phyloP scores from a whole-genome alignment of 2,888 invertebrate species.

The Tetragonisca angustula region DNA sequence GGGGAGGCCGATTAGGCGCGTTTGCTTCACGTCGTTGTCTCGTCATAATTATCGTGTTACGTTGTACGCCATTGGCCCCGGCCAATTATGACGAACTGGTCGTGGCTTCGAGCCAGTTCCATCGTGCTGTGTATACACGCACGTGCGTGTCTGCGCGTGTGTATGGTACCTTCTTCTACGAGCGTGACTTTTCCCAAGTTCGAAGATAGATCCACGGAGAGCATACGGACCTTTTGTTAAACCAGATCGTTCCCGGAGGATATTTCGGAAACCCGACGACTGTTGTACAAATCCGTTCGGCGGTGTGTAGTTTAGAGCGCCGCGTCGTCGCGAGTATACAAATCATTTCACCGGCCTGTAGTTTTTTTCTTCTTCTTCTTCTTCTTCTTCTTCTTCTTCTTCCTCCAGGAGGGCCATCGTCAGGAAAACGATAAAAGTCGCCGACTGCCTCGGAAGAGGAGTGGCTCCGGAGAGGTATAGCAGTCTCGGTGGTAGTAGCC shows the following conservation, averaged over 20 bases:
- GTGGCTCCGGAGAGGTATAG: constrained; percentile 50
- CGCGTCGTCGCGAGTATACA: constrained; percentile 75
- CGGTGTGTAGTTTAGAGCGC: constrained; percentile 71
- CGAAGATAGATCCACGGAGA: neutral
- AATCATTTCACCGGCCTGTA: constrained; percentile 80
- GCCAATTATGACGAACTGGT: constrained; percentile 70
- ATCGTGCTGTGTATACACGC: no score
- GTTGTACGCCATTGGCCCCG: constrained; percentile 70
- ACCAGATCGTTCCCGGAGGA: neutral
- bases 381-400: constrained; percentile 66
- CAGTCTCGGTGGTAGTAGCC: constrained; percentile 42
- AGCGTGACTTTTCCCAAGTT: neutral
- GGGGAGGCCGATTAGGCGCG: constrained; percentile 76
- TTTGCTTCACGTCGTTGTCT: constrained; percentile 66
- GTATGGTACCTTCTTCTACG: neutral
- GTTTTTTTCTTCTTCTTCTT: constrained; percentile 68
- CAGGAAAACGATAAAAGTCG: constrained; percentile 70
- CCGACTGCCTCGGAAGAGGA: constrained; percentile 60
- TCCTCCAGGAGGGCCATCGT: constrained; percentile 63
- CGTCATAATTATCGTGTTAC: constrained; percentile 79
- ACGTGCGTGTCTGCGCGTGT: no score
- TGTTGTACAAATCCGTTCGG: constrained; percentile 6
- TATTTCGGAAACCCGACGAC: constrained; percentile 60
- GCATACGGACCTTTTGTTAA: constrained; percentile 1
- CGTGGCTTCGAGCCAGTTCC: constrained; percentile 16